phyloP scores from a whole-genome alignment of 2,797 vertebrate genomes.

The Aselliscus stoliczkanus region DNA sequence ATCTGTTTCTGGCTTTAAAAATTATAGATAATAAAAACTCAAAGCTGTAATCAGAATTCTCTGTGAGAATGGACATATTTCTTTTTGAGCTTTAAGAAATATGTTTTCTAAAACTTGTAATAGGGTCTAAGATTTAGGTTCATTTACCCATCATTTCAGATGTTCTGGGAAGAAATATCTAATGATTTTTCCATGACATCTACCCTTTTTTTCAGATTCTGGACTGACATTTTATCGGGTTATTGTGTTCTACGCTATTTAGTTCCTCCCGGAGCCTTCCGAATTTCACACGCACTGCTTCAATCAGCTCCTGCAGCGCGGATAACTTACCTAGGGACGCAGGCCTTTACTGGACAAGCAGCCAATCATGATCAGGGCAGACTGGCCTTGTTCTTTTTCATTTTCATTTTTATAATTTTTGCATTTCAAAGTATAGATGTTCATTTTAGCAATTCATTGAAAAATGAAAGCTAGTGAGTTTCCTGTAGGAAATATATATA shows the following conservation, averaged over 20 bases:
- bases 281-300: slow-evolving; percentile 53
- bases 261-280: slow-evolving; percentile 53
- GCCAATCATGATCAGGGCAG: slow-evolving; percentile 27
- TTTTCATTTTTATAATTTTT: slow-evolving; percentile 31
- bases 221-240: slow-evolving; percentile 52
- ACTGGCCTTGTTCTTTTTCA: background rate
- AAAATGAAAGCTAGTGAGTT: background rate
- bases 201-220: slow-evolving; percentile 67
- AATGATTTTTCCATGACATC: slow-evolving; percentile 68
- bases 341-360: slow-evolving; percentile 43
- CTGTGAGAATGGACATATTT: background rate
- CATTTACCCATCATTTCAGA: slow-evolving; percentile 51
- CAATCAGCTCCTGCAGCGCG: slow-evolving; percentile 47
- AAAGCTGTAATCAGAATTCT: background rate
- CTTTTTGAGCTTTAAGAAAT: slow-evolving; percentile 20
- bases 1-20: background rate
- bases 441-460: slow-evolving; percentile 10
- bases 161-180: slow-evolving; percentile 56
- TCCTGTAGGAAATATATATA: background rate
- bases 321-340: slow-evolving; percentile 60
- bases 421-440: background rate
- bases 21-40: background rate
- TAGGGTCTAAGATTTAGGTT: background rate
- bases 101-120: background rate
- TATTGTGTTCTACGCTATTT: slow-evolving; percentile 55